Conservation (phyloP, 2,888 invertebrate species). For the Trisateles emortualis region DNA sequence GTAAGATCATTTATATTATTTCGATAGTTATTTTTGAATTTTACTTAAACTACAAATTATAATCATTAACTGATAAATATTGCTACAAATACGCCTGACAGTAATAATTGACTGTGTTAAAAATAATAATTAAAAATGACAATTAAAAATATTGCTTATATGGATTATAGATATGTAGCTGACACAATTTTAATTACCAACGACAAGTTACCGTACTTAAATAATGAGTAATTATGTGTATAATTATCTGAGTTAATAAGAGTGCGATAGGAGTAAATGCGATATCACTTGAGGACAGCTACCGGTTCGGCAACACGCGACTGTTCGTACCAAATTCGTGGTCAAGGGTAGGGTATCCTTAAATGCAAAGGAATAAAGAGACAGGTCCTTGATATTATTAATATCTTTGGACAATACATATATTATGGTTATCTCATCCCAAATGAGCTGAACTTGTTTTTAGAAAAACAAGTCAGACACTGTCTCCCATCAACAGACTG, state of each 20-base stretch:
- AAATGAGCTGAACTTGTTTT: too few species aligned
- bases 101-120: not conserved
- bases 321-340: constrained; percentile 21
- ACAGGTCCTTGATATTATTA: not conserved
- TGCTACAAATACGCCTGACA: too few species aligned
- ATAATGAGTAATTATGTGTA: constrained; percentile 4
- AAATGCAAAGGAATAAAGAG: not conserved
- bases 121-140: not conserved
- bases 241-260: constrained; percentile 11
- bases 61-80: too few species aligned
- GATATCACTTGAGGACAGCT: constrained; percentile 43
- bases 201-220: not conserved
- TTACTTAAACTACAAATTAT: too few species aligned
- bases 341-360: constrained; percentile 15
- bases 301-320: constrained; percentile 44
- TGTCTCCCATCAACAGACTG: too few species aligned
- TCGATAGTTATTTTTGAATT: too few species aligned
- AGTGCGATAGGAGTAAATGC: constrained; percentile 17
- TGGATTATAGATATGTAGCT: not conserved
- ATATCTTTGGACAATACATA: too few species aligned
- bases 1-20: too few species aligned
- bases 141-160: not conserved
- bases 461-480: too few species aligned
- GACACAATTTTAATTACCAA: not conserved
- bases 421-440: too few species aligned